Conservation (phyloP, 2,797 vertebrate species). For the Liasis olivaceus region DNA sequence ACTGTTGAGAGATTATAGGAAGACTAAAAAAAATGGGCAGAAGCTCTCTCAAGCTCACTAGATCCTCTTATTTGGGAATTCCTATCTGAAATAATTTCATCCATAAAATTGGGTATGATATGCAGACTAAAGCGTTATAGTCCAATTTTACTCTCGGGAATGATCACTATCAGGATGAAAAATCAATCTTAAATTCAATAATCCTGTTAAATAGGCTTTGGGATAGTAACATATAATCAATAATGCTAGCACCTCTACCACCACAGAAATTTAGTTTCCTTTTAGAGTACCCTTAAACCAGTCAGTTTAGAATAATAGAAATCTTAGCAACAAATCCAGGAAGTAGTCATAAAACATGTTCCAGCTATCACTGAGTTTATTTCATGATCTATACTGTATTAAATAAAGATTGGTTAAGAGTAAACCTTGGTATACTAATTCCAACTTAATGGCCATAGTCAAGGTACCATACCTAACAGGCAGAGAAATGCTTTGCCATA, state of each 20-base stretch:
- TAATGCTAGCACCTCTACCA: not conserved
- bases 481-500: not conserved
- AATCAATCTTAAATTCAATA: not conserved
- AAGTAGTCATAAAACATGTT: not conserved
- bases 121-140: not conserved
- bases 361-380: not conserved
- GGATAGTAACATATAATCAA: not conserved
- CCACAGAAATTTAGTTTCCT: not conserved
- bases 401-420: not conserved
- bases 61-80: not conserved
- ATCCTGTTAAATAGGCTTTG: not conserved
- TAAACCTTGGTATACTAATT: not conserved
- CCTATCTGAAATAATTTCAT: not conserved
- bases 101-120: not conserved
- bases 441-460: not conserved
- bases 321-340: not conserved
- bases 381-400: not conserved
- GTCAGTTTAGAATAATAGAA: not conserved
- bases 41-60: not conserved
- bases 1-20: not conserved
- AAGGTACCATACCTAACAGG: not conserved
- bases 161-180: not conserved
- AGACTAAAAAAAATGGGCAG: not conserved
- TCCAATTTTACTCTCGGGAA: not conserved
- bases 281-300: not conserved